Conservation (phyloP, 2,113 vertebrate genomes). For the Macrotis lagotis region DNA sequence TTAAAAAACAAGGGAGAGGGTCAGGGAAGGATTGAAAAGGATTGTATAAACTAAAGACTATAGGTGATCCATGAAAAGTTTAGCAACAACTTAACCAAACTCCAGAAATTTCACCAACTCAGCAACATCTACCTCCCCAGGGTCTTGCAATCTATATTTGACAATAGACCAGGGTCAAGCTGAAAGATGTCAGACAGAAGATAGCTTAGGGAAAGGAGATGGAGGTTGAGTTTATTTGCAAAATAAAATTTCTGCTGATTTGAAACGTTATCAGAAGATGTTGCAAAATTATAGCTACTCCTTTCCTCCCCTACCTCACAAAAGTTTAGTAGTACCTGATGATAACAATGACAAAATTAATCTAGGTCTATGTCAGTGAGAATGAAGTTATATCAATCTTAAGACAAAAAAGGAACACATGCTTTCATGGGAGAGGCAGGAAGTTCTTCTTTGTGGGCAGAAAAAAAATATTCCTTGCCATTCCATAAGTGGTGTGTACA, state of each 20-base stretch:
- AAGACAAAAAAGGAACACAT: conserved; percentile 21
- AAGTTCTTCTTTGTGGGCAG: background rate
- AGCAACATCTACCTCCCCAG: conserved; percentile 5
- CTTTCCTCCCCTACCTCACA: background rate
- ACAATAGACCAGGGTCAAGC: background rate
- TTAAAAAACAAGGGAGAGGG: conserved; percentile 29
- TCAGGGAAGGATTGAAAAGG: background rate
- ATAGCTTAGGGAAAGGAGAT: background rate
- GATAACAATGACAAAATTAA: conserved; percentile 33
- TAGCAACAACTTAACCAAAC: conserved; percentile 44
- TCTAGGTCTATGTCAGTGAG: conserved; percentile 1
- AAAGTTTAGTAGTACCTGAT: background rate
- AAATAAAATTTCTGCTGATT: background rate
- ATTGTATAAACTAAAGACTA: background rate
- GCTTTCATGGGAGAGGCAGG: background rate
- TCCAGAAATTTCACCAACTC: conserved; percentile 41
- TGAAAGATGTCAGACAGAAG: background rate
- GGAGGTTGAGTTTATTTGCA: conserved; percentile 8
- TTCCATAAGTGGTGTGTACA: background rate
- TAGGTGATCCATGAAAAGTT: conserved; percentile 51
- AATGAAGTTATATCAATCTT: conserved; percentile 23
- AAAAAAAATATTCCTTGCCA: background rate
- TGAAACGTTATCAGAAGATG: conserved; percentile 1
- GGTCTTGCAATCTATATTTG: background rate
- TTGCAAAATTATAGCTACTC: background rate